Conservation (phyloP, 1,140 invertebrate genomes). For the Trichomalopsis sarcophagae region DNA sequence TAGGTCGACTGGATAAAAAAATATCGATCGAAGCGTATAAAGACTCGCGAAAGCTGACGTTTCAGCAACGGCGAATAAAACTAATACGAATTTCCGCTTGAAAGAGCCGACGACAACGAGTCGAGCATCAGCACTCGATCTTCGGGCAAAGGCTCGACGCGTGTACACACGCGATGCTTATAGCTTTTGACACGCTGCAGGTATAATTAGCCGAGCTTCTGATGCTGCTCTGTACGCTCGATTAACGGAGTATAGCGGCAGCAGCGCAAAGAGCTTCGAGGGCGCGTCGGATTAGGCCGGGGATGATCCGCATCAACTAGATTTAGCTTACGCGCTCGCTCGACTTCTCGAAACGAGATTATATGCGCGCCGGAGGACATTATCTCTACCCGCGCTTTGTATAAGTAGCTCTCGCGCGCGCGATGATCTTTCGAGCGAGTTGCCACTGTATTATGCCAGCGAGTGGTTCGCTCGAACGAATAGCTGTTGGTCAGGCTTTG, state of each 20-base stretch:
- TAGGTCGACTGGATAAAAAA: too few species aligned
- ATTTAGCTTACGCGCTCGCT: conserved; percentile 41
- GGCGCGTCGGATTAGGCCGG: conserved; percentile 23
- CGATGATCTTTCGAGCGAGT: background rate
- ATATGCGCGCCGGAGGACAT: conserved; percentile 20
- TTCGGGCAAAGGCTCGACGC: background rate
- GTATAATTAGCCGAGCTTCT: background rate
- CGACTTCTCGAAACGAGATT: conserved; percentile 38
- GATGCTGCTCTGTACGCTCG: background rate
- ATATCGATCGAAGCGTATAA: too few species aligned
- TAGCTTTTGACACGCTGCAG: background rate
- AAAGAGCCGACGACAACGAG: too few species aligned
- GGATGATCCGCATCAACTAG: conserved; percentile 46
- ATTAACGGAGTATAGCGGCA: conserved; percentile 23
- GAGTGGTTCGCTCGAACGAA: background rate
- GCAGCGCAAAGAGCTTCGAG: conserved; percentile 1
- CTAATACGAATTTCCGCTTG: too few species aligned
- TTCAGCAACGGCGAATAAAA: too few species aligned
- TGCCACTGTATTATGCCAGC: background rate
- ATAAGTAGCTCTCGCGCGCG: background rate
- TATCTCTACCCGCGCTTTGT: conserved; percentile 27
- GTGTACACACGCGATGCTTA: background rate
- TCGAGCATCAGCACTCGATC: background rate
- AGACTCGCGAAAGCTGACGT: too few species aligned
- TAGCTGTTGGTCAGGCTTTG: too few species aligned